Conservation (phyloP, 1,140 invertebrate genomes). For the Psix sp. region DNA sequence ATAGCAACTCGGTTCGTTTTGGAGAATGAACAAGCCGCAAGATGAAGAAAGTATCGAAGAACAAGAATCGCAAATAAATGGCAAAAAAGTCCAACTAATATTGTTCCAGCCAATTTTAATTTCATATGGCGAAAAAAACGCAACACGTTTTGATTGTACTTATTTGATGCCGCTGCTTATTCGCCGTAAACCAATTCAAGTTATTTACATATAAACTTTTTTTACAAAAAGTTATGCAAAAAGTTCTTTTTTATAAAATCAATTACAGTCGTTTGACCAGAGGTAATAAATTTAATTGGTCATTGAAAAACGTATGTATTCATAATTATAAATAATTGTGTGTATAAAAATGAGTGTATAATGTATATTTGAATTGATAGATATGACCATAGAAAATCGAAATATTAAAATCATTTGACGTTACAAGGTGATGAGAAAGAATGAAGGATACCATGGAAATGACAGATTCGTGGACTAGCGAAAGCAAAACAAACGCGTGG, state of each 20-base stretch:
- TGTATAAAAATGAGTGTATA: too few relatives aligned
- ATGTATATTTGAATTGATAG: too few relatives aligned
- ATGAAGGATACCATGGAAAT: conserved; percentile 45
- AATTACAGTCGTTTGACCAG: too few relatives aligned
- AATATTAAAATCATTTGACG: conserved; percentile 30
- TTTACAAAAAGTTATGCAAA: background rate
- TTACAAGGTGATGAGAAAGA: conserved; percentile 25
- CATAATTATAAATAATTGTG: too few relatives aligned
- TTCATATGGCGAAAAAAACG: conserved; percentile 33
- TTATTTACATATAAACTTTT: background rate
- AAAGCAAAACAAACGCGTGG: conserved; percentile 65
- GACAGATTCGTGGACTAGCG: conserved; percentile 33
- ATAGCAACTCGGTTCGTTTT: conserved; percentile 65
- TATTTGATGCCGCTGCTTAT: conserved; percentile 2
- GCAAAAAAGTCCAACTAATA: conserved; percentile 50
- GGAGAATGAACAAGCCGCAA: conserved; percentile 51
- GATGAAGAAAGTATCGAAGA: conserved; percentile 56
- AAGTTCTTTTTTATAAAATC: too few relatives aligned
- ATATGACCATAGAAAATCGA: too few relatives aligned
- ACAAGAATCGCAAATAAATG: conserved; percentile 53
- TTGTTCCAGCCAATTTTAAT: conserved; percentile 39
- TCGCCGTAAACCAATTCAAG: background rate
- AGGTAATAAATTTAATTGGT: too few relatives aligned
- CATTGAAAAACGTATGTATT: too few relatives aligned
- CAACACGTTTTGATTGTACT: conserved; percentile 4